Base-by-base conservation (phyloP, 2,888 invertebrate genomes). In the Agrochola lota region DNA sequence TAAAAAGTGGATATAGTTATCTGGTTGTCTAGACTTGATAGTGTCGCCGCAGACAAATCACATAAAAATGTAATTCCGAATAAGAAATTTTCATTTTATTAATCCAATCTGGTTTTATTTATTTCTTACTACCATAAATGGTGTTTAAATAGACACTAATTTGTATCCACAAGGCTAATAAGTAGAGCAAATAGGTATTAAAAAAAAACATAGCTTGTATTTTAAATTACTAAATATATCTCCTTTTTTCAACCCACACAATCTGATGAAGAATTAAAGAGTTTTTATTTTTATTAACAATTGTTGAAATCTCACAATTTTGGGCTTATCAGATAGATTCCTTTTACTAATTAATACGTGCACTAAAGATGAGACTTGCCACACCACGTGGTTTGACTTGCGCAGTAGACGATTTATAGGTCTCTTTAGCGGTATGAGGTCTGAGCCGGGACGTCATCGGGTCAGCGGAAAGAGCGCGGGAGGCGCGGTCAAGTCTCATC, bases 11-110 rank as follows among this genome's bases (percentile, higher is more conserved):
- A 69, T 63, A 40, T 35, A 57, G 15, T 67, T 71, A 67, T 62
- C 40, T 43, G 62, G 12, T 20, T 74, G 85, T 85, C 85, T 81
- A 81, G 67, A 81, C 81, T 26, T 73, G 11, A 85, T 85, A 60
- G 60, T 64, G 62, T 85, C 15, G 35, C 17, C 52, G 26, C 78
- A 66, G 71, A 72, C 71, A 20, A 57, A 55, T 67, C 49, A 6
- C 60, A 66, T 69, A 77, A 82, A 80, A 75, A 71, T 20, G 8
- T 64, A 57, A 49, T 71, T 76, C 26, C 7, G 15, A 76, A 64
- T 71, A n/a, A 20, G 70, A 67, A n/a, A n/a, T 67, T 55, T 60
- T 2, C 1, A n/a, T 35, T 81, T 62, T 57, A 66, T 59, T 68
- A 30, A 40, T 23, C 7, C 5, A 62, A 17, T 43, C 46, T 49